Base-by-base conservation (phyloP, 2,797 vertebrate species). In the Rhinichthys osculus region DNA sequence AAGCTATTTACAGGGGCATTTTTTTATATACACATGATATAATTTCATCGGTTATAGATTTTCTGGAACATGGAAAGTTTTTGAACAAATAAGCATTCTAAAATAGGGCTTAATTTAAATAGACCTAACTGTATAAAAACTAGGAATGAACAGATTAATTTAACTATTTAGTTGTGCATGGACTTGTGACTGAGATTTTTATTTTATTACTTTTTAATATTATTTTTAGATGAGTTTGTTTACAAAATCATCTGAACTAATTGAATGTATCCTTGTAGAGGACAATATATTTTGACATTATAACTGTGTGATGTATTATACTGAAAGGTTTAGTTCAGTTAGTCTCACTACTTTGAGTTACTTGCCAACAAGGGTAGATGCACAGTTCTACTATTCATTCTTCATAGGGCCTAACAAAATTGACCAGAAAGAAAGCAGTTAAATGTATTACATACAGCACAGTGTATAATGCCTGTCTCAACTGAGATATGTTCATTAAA, bases 1-100 rank as follows among this genome's bases (percentile, higher is more conserved):
- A 47, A 47, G 5, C 40, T 19, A n/a, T 21, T 77, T 57, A 16
- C 13, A 19, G 38, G 0, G 4, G 23, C 23, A 27, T 72, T 23
- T 40, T 8, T 57, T 35, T 23, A 38, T 57, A 78, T 16, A 27
- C 21, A 73, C 21, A 70, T 71, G 16, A 64, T 40, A 23, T 76
- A 38, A 76, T 21, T 50, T 19, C 90, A 90, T 33, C 4, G 81
- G 89, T 57, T 59, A 59, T 90, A 87, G 85, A 89, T 79, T n/a
- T 42, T 73, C 27, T 33, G 47, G 27, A 27, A 33, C 9, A 1
- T 10, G 17, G 1, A 74, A 74, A 3, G 44, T 30, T 30, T 50
- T 52, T 50, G 2, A 42, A 72, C 70, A 16, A 44, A 72, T 27
- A 10, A 71, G 7, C 9, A 21, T n/a, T 59, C 57, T 10, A 57